Base-by-base conservation (phyloP, 2,888 invertebrate species). In the Thysanoteuthis rhombus region DNA sequence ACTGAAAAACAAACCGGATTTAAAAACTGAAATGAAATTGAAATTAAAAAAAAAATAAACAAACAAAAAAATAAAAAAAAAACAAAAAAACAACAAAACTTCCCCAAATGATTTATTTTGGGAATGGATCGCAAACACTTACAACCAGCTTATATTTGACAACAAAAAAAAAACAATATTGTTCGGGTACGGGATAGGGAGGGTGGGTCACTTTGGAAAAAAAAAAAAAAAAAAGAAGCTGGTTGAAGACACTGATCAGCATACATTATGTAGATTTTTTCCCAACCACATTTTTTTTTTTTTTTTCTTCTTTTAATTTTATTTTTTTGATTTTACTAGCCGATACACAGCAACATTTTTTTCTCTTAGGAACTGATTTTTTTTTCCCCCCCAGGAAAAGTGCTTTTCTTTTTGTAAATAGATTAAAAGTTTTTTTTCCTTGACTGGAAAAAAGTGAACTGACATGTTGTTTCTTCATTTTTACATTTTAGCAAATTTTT, bases 351-450 rank as follows among this genome's bases (percentile, higher is more conserved):
- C n/a, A 75, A n/a, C n/a, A 25, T n/a, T 36, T 75, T 75, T 75
- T 75, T 36, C n/a, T 75, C 12, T 36, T 36, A 75, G 75, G 36
- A 75, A 75, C 75, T 75, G 75, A 36, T 75, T 75, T 25, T 75
- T n/a, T 75, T 75, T 75, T 75, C 36, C 1, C 1, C 19, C 36
- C n/a, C 75, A 75, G n/a, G 75, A 75, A 75, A 75, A 75, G n/a
- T 75, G 75, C 75, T 75, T 75, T 75, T 75, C 75, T 75, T 75
- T 75, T 75, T 75, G 75, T 75, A 75, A 75, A 75, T 75, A 75
- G 75, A 75, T 75, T 75, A 75, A 75, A 75, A 25, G n/a, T n/a
- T 75, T 75, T 75, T 75, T 75, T 75, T 75, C 75, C 75, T n/a
- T n/a, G 16, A n/a, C 5, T 75, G 75, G 75, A 75, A 75, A 75